Conservation (phyloP, 2,888 invertebrate species). For the Apotomis turbidana region DNA sequence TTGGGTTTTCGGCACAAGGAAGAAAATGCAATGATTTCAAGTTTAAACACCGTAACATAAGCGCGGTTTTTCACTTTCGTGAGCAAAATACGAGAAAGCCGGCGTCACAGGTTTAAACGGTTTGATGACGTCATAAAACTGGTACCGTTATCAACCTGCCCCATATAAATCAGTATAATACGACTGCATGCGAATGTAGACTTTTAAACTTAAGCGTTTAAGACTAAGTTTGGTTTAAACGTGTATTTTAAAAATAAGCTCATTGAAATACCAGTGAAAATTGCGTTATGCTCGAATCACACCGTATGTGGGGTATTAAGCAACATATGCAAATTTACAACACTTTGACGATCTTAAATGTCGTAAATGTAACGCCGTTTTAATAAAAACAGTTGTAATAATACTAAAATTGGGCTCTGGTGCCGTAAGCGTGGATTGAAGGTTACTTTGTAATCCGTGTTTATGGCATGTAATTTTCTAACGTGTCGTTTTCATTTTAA, state of each 20-base stretch:
- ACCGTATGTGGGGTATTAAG: slow-evolving; percentile 52
- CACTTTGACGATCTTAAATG: slow-evolving; percentile 22
- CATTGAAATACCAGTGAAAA: slow-evolving; percentile 50
- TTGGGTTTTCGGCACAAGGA: slow-evolving; percentile 7
- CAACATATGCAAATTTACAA: slow-evolving; percentile 50
- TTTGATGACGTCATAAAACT: slow-evolving; percentile 73
- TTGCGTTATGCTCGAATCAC: slow-evolving; percentile 56
- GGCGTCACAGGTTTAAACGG: slow-evolving; percentile 62
- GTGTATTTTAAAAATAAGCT: slow-evolving; percentile 46
- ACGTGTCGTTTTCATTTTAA: not conserved
- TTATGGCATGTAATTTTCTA: slow-evolving; percentile 9
- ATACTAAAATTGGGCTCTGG: slow-evolving; percentile 36
- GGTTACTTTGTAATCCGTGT: slow-evolving; percentile 12
- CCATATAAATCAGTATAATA: slow-evolving; percentile 59
- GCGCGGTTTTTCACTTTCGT: slow-evolving; percentile 50
- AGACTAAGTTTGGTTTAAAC: slow-evolving; percentile 41
- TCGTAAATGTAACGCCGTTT: slow-evolving; percentile 33
- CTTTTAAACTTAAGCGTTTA: slow-evolving; percentile 38
- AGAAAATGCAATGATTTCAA: slow-evolving; percentile 8
- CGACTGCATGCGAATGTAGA: slow-evolving; percentile 40
- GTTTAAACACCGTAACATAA: slow-evolving; percentile 10
- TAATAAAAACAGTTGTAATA: slow-evolving; percentile 41
- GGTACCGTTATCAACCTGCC: slow-evolving; percentile 64
- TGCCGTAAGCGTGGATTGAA: slow-evolving; percentile 15
- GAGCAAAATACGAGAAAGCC: slow-evolving; percentile 53